Evolutionary conservation across 2,113 vertebrate genomes (phyloP), one percentile per base, ranked within the genome.

Genomic region (Rana temporaria): DNA sequence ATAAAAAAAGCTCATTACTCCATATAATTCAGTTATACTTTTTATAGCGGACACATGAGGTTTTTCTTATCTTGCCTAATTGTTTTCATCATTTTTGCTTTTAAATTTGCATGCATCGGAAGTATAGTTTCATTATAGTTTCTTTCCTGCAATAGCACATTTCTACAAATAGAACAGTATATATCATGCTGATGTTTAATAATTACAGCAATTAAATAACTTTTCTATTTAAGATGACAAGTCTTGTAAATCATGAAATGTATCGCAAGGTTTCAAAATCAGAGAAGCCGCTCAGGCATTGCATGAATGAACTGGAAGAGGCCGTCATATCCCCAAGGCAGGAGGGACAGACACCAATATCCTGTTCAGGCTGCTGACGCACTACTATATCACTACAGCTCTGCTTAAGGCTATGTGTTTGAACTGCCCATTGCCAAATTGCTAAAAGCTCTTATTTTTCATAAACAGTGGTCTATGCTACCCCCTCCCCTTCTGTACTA

Each of bases 381-480:
- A 82, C 71, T 22, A 16, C 30, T 67, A 74, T 82, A 66, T 64
- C 48, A 73, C n/a, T 22, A 19, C 62, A 57, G 53, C 34, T 57
- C 52, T 30, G 19, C 53, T 76, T 19, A 12, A 22, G 71, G 63
- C 71, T 64, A 75, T 68, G 52, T 82, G 63, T 82, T 68, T 82
- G 42, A 67, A 71, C 67, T 74, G 71, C 75, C 52, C 70, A 59
- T 16, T 3, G 71, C 19, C 63, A 76, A 20, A 75, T n/a, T 59
- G 52, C 71, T 68, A 68, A 66, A 75, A 67, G 68, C 62, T 82
- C 26, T 57, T 74, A 66, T 74, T 57, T 80, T 81, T 64, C 48
- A 66, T 55, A 14, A 73, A 82, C 63, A 66, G 20, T 16, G 60
- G 76, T 38, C 24, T 67, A 18, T 30, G 52, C 22, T 48, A 63